Base-by-base conservation (phyloP, 2,888 invertebrate species). In the Pteria penguin region DNA sequence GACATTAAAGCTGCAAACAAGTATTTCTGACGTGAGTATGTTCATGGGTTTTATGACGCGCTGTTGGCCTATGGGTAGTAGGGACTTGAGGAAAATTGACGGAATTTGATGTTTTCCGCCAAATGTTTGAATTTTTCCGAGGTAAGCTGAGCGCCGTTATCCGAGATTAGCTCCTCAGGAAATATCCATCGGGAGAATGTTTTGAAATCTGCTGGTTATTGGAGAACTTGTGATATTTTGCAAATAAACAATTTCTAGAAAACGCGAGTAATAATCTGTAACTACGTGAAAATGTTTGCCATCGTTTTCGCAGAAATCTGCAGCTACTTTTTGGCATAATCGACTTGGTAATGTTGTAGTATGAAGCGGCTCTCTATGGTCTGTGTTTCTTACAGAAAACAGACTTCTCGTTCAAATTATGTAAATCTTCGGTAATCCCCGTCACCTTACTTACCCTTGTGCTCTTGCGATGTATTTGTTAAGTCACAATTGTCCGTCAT, bases 281-380 rank as follows among this genome's bases (percentile, higher is more conserved):
- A n/a, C n/a, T n/a, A n/a, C n/a, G n/a, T n/a, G n/a, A n/a, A n/a
- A n/a, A n/a, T n/a, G 3, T 63, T 1, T 1, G 36, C 14, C 65
- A 63, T 24, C 29, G 71, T n/a, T 66, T 60, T 26, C 75, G 72
- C 2, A 79, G 2, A 32, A 62, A 79, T 33, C 73, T 22, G 75
- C 78, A 0, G 67, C 75, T 0, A 75, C 55, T 52, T 66, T 80
- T 18, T 76, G 67, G 75, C 82, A 82, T 61, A 78, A 75, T n/a
- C 74, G 52, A 11, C 61, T 57, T 26, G 81, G 79, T 5, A 83
- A 24, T 14, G n/a, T 0, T 78, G 76, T 0, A 65, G 5, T 27
- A 55, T 63, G 26, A 81, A 58, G 32, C 67, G 76, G 45, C 80
- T 75, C 27, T 75, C 73, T 31, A n/a, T n/a, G n/a, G n/a, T n/a